Conservation (phyloP, 2,888 invertebrate genomes). For the Agonum fuliginosum region DNA sequence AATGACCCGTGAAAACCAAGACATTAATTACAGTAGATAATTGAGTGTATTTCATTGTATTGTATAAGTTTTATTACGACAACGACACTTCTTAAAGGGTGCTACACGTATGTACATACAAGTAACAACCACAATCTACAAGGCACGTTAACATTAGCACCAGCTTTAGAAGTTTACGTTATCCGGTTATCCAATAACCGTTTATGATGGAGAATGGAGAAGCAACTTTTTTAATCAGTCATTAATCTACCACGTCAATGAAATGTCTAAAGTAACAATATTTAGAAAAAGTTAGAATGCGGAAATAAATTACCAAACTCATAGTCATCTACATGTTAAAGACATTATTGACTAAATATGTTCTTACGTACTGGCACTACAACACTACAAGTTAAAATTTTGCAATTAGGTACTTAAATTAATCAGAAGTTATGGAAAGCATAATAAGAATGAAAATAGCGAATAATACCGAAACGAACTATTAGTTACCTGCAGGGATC, state of each 20-base stretch:
- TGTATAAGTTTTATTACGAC: neutral
- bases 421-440: too few species aligned
- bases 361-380: too few species aligned
- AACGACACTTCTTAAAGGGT: neutral
- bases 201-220: neutral
- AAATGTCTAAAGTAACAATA: neutral
- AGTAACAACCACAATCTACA: too few species aligned
- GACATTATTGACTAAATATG: too few species aligned
- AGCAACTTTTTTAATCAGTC: neutral
- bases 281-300: neutral
- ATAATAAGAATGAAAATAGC: too few species aligned
- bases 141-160: neutral
- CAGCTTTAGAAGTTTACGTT: neutral
- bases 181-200: neutral
- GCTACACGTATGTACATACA: too few species aligned
- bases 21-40: slow-evolving; percentile 1
- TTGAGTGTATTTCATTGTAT: slow-evolving; percentile 1
- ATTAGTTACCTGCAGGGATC: too few species aligned
- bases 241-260: neutral
- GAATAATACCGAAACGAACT: too few species aligned
- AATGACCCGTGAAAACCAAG: neutral
- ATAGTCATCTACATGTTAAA: too few species aligned
- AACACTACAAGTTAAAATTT: too few species aligned
- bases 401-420: too few species aligned
- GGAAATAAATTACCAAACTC: too few species aligned